A percentile compares a stretch with the other conserved stretches of the same genome.
Conservation (phyloP, 2,113 vertebrate genomes). For the Trochalopteron elliotii region DNA sequence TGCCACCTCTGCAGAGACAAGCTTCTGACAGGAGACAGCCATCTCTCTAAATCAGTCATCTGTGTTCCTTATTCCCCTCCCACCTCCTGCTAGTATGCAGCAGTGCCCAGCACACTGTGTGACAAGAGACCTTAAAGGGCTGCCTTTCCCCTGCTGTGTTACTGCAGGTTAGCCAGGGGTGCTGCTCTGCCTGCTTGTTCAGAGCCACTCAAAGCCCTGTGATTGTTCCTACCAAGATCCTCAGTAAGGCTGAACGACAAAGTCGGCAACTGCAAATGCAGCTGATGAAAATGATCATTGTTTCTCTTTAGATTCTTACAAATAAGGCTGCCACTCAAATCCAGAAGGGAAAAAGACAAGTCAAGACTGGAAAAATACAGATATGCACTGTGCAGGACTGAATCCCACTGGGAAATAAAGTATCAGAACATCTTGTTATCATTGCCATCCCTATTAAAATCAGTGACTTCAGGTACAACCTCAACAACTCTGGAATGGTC, state of each 20-base stretch:
- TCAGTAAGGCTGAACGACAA: neutral
- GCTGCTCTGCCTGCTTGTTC: neutral
- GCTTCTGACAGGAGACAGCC: constrained; percentile 19
- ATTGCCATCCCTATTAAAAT: constrained; percentile 8
- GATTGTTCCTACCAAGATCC: neutral
- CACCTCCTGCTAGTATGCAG: neutral
- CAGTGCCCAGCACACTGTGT: neutral
- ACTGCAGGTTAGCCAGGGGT: neutral
- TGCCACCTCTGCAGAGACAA: constrained; percentile 25
- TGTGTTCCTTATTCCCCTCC: neutral
- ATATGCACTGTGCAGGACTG: neutral
- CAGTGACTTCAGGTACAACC: constrained; percentile 24
- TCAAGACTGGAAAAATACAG: constrained; percentile 27
- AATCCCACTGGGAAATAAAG: constrained; percentile 14
- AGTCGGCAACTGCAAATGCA: neutral
- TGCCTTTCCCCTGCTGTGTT: neutral
- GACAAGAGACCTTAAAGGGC: neutral
- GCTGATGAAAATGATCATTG: neutral
- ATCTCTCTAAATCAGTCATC: constrained; percentile 7
- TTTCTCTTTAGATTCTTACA: neutral
- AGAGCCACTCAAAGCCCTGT: neutral
- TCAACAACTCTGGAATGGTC: constrained; percentile 1
- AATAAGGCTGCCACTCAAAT: constrained; percentile 1
- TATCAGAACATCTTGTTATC: constrained; percentile 20
- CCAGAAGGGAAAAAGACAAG: neutral